Base-by-base conservation (phyloP, 2,888 invertebrate genomes). In the Apamea crenata region DNA sequence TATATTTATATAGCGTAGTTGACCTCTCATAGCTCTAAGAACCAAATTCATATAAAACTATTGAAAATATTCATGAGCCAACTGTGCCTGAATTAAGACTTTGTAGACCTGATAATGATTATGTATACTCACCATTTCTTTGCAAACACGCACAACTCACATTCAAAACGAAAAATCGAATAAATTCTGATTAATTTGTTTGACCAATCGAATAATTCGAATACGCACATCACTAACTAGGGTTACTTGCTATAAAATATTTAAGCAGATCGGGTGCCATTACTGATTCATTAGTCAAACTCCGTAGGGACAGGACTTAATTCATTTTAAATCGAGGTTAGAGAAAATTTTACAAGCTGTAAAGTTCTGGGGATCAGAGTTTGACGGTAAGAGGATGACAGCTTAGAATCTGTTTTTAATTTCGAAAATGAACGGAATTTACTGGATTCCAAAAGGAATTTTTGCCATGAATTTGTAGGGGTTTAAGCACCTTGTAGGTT, bases 241-340 rank as follows among this genome's bases (percentile, higher is more conserved):
- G 61, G 61, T 66, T 40, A 67, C 74, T 70, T 32, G 59, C 59
- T 56, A 86, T 86, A 80, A 91, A 91, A 89, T 90, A 91, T 90
- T 88, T 84, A 90, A 87, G 82, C 85, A 88, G 91, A 91, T 91
- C 78, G 74, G 66, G 61, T 69, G 36, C 82, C 80, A 88, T 90
- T 89, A 91, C 77, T 85, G 85, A 90, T 91, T 91, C 88, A 91
- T 91, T 89, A 91, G 82, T 86, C 85, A 83, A 89, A 80, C 81
- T 84, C 84, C 67, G 78, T 78, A 61, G 82, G 83, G 76, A 84
- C 74, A 50, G 85, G 83, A 86, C 86, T 90, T 83, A 90, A 89
- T 91, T 90, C 85, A 89, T 90, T 91, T 88, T 83, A 87, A 90
- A 87, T 83, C 82, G 84, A 82, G 88, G 76, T 84, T 86, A 82